A percentile compares a stretch with the other conserved stretches of the same genome.
Evolutionary conservation across 2,888 invertebrate species (phyloP).

Genomic region (Diloba caeruleocephala): DNA sequence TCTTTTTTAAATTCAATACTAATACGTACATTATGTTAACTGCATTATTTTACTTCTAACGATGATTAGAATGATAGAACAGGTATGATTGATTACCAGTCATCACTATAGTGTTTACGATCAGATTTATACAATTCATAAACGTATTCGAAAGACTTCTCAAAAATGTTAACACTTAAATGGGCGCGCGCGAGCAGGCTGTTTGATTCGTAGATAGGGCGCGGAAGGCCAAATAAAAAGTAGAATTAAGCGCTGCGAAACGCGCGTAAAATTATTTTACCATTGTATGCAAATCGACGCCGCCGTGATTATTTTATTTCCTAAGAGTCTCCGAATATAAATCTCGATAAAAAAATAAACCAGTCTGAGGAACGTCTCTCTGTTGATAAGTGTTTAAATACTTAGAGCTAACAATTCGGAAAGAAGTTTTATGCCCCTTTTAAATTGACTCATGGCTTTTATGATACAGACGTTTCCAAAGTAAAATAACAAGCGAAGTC

Average conservation of each 20-base stretch:
- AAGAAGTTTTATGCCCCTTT: conserved; percentile 41
- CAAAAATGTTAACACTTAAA: conserved; percentile 87
- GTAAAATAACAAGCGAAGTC: conserved; percentile 47
- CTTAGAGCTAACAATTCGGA: conserved; percentile 52
- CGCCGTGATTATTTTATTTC: conserved; percentile 89
- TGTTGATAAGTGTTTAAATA: conserved; percentile 78
- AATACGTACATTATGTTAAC: conserved; percentile 7
- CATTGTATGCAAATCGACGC: conserved; percentile 88
- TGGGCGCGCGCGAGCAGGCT: conserved; percentile 75
- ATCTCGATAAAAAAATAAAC: conserved; percentile 84
- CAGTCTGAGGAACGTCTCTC: conserved; percentile 71
- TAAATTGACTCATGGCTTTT: conserved; percentile 61
- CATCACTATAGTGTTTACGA: conserved; percentile 19
- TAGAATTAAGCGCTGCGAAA: conserved; percentile 88
- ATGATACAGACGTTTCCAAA: conserved; percentile 62
- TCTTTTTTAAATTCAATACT: conserved; percentile 16
- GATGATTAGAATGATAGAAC: no score
- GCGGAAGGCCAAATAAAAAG: conserved; percentile 87
- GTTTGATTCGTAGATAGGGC: conserved; percentile 88
- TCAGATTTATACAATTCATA: conserved; percentile 57
- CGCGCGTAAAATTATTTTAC: conserved; percentile 90
- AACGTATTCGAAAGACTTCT: conserved; percentile 63
- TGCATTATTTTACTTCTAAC: conserved; percentile 1
- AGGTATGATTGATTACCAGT: no score
- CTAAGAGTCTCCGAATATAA: conserved; percentile 86